Conservation (phyloP, 2,113 vertebrate species). For the Tragulus kanchil region DNA sequence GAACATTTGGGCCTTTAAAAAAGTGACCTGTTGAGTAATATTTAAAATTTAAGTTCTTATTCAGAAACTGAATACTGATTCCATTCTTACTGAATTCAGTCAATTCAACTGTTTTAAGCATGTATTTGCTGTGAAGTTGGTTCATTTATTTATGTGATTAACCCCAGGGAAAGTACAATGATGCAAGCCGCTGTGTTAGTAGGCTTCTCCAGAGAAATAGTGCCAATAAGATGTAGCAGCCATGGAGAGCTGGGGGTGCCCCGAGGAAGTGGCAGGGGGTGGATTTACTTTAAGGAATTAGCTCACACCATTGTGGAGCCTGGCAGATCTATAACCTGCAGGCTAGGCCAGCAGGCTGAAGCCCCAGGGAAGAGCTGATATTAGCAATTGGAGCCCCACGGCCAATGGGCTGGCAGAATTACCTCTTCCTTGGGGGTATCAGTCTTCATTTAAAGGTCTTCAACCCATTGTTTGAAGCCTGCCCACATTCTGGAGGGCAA, state of each 20-base stretch:
- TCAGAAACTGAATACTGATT: not conserved
- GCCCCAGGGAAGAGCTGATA: not conserved
- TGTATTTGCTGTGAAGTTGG: not conserved
- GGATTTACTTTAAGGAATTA: not conserved
- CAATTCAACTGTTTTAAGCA: not conserved
- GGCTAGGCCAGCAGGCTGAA: not conserved
- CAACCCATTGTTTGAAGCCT: not conserved
- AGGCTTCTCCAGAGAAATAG: not conserved
- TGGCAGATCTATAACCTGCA: not conserved
- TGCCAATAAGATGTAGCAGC: not conserved
- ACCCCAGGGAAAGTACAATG: not conserved
- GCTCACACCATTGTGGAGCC: not conserved
- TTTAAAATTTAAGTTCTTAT: conserved; percentile 24
- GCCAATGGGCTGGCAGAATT: not conserved
- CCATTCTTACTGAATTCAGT: not conserved
- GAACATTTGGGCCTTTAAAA: not conserved
- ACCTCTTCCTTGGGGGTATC: not conserved
- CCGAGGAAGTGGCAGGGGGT: not conserved
- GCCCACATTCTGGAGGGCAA: not conserved
- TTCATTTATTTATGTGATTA: not conserved
- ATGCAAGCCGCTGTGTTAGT: not conserved
- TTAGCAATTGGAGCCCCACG: not conserved
- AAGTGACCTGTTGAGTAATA: not conserved
- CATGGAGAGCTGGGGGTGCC: not conserved
- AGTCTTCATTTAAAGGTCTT: conserved; percentile 10